A percentile compares a stretch with the other conserved stretches of the same genome.
phyloP scores from a whole-genome alignment of 1,140 invertebrate genomes.

The Leptoteleia sp. region DNA sequence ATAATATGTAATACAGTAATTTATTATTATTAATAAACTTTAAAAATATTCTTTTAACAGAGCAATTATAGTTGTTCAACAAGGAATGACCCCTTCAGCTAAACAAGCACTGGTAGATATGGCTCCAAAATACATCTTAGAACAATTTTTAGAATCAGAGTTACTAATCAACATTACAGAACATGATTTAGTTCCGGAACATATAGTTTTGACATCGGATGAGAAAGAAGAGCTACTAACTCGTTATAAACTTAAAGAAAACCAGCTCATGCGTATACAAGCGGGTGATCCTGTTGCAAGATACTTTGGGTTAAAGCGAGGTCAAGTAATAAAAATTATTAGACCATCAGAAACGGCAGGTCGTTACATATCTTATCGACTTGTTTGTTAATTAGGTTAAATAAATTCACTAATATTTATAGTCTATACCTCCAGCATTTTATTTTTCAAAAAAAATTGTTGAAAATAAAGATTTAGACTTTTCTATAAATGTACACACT shows the following conservation, averaged over 20 bases:
- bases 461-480: constrained; percentile 55
- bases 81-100: constrained; percentile 99
- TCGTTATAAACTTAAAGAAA: constrained; percentile 99
- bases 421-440: constrained; percentile 28
- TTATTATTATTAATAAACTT: neutral
- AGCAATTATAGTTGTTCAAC: constrained; percentile 89
- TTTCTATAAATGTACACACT: constrained; percentile 46
- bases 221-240: constrained; percentile 97
- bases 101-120: constrained; percentile 99
- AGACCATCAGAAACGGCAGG: constrained; percentile 98
- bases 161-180: constrained; percentile 99
- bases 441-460: constrained; percentile 52
- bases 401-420: constrained; percentile 12
- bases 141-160: constrained; percentile 99
- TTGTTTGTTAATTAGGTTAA: constrained; percentile 89
- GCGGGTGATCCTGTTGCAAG: constrained; percentile 98
- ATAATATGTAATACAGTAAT: neutral
- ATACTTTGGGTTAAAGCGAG: constrained; percentile 98
- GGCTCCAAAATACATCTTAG: constrained; percentile 99
- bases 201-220: constrained; percentile 98
- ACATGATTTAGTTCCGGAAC: constrained; percentile 99
- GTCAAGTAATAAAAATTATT: constrained; percentile 99
- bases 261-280: constrained; percentile 99
- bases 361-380: constrained; percentile 98
- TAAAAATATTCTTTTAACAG: constrained; percentile 71